These are phyloP conservation scores for Epizoanthus rinbou DNA, from an alignment of 92 coral and sea anemone genomes.

Conservation along the genomic window DNA sequence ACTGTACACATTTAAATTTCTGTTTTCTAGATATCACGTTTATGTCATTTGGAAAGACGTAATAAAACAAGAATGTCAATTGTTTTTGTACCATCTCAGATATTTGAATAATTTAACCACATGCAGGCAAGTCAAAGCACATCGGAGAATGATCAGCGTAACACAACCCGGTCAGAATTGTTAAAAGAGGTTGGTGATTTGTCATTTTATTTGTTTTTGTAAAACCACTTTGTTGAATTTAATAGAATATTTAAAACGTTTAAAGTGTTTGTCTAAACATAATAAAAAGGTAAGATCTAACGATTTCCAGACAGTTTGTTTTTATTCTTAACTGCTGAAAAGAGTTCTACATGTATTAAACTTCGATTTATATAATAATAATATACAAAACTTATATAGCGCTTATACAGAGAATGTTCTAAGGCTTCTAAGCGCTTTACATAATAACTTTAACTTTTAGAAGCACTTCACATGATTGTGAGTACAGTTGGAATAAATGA, in stretches of 20 bases:
- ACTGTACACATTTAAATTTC: no score
- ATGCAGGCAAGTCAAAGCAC: constrained; percentile 20
- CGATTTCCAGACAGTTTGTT: not conserved
- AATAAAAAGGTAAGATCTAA: not conserved
- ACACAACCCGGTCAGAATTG: constrained; percentile 14
- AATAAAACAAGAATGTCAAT: not conserved
- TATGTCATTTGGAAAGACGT: no score
- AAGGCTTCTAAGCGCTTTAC: no score
- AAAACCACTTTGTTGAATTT: not conserved
- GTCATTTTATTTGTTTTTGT: not conserved
- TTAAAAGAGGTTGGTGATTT: constrained; percentile 19
- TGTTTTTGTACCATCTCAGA: not conserved
- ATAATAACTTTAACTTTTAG: no score
- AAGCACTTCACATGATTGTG: no score
- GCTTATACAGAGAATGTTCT: no score
- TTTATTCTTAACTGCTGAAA: no score
- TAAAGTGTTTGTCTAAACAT: not conserved
- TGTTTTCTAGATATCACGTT: no score
- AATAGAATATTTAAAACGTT: not conserved
- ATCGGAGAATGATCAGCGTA: constrained; percentile 5
- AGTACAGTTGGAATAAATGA: no score
- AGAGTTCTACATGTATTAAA: no score
- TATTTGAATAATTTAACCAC: not conserved
- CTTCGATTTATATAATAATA: no score
- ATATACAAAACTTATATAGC: no score